phyloP scores from a whole-genome alignment of 37 sponge, comb jelly and placozoan species.

The Bolinopsis microptera region DNA sequence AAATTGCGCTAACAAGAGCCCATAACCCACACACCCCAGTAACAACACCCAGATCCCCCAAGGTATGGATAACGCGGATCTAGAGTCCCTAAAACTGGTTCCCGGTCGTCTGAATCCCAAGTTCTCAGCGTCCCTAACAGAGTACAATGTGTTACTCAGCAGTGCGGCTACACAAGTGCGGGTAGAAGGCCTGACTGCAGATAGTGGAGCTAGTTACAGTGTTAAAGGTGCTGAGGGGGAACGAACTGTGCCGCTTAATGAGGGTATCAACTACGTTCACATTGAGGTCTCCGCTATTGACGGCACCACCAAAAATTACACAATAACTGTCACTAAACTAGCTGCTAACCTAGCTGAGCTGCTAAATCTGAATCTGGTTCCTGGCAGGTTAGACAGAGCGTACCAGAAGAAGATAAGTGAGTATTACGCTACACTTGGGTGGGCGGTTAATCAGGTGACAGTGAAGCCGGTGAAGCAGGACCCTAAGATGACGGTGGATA shows the following conservation, averaged over 20 bases:
- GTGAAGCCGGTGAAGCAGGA: slow-evolving; percentile 59
- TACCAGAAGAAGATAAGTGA: slow-evolving; percentile 63
- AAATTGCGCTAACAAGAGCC: too few species aligned
- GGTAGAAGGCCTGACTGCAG: slow-evolving; percentile 78
- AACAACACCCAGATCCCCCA: background rate
- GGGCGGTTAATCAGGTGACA: slow-evolving; percentile 50
- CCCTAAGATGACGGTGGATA: slow-evolving; percentile 59
- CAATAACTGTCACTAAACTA: slow-evolving; percentile 71
- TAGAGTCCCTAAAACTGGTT: slow-evolving; percentile 78
- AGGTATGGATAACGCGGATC: slow-evolving; percentile 90
- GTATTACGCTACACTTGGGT: slow-evolving; percentile 52
- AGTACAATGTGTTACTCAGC: slow-evolving; percentile 77
- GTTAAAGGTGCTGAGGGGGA: slow-evolving; percentile 77
- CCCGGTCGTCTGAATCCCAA: slow-evolving; percentile 87
- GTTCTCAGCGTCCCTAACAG: slow-evolving; percentile 73
- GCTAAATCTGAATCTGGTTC: slow-evolving; percentile 72
- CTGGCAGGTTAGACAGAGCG: slow-evolving; percentile 61
- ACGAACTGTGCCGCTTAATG: slow-evolving; percentile 74
- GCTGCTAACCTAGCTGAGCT: slow-evolving; percentile 84
- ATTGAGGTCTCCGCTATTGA: slow-evolving; percentile 89
- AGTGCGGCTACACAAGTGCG: slow-evolving; percentile 74
- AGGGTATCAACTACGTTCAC: slow-evolving; percentile 72
- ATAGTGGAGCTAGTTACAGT: slow-evolving; percentile 82
- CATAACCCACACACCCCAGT: too few species aligned
- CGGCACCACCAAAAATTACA: slow-evolving; percentile 85